phyloP scores from a whole-genome alignment of 2,113 vertebrate species.

The Rutilus rutilus region DNA sequence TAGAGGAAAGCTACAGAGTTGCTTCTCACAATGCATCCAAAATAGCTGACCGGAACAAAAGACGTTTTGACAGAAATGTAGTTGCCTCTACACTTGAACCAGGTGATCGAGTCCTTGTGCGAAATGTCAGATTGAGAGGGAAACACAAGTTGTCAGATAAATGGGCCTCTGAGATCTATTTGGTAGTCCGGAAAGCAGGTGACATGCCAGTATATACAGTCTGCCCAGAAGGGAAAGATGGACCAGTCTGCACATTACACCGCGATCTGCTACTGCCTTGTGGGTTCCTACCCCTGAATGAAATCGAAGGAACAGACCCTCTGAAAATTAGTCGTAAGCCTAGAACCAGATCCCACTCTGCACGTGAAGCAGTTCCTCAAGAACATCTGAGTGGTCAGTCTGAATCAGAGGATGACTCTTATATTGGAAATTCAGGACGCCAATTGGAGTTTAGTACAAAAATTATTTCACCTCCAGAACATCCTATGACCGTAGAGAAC shows the following conservation, averaged over 20 bases:
- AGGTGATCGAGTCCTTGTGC: not conserved
- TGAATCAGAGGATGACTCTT: not conserved
- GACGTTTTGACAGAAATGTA: not conserved
- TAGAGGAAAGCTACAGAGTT: not conserved
- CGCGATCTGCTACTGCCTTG: not conserved
- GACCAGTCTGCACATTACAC: not conserved
- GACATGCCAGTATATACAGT: too few relatives aligned
- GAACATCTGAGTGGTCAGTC: not conserved
- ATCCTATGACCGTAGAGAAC: not conserved
- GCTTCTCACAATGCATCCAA: not conserved
- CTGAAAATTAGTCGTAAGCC: not conserved
- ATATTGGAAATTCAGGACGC: not conserved
- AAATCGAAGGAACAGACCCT: not conserved
- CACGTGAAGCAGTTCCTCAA: not conserved
- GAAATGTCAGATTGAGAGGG: not conserved
- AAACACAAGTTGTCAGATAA: not conserved
- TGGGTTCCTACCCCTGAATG: not conserved
- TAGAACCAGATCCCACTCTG: not conserved
- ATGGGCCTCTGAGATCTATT: not conserved
- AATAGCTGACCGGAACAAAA: not conserved
- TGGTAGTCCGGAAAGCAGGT: not conserved
- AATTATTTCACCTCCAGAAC: not conserved
- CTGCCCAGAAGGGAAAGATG: not conserved
- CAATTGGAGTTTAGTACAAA: not conserved
- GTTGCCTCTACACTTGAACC: not conserved